A percentile compares a stretch with the other conserved stretches of the same genome.
phyloP scores from a whole-genome alignment of 2,888 invertebrate genomes.

The Belgica antarctica region DNA sequence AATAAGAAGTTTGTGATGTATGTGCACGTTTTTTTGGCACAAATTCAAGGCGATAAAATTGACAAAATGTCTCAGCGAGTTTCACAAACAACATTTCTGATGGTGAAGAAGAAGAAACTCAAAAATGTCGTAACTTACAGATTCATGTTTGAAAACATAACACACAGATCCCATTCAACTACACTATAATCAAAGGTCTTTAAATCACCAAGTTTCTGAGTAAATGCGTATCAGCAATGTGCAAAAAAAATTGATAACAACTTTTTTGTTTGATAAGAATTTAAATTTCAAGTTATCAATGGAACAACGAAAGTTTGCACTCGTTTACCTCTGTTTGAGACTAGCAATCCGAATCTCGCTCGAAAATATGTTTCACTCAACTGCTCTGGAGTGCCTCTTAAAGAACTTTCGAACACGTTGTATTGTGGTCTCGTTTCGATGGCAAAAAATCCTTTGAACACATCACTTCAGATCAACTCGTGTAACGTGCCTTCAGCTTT shows the following conservation, averaged over 20 bases:
- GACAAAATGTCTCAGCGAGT: slow-evolving; percentile 19
- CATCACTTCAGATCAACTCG: too few species aligned
- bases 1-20: slow-evolving; percentile 6
- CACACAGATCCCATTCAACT: neutral
- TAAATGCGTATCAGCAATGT: slow-evolving; percentile 20
- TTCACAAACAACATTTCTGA: slow-evolving; percentile 2
- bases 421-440: neutral
- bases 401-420: neutral
- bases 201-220: neutral
- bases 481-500: too few species aligned
- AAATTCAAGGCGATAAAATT: slow-evolving; percentile 32
- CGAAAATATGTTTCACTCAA: neutral
- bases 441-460: too few species aligned
- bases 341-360: neutral
- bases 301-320: too few species aligned
- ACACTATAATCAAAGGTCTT: neutral
- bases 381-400: too few species aligned
- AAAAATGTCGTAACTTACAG: slow-evolving; percentile 14
- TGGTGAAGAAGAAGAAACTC: neutral
- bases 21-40: slow-evolving; percentile 33
- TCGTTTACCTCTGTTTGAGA: slow-evolving; percentile 2
- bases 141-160: slow-evolving; percentile 7
- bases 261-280: slow-evolving; percentile 10
- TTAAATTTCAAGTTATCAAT: slow-evolving; percentile 8
- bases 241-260: slow-evolving; percentile 22